Evolutionary conservation across 2,888 invertebrate genomes (phyloP).

Genomic region (Macrosiphum euphorbiae): DNA sequence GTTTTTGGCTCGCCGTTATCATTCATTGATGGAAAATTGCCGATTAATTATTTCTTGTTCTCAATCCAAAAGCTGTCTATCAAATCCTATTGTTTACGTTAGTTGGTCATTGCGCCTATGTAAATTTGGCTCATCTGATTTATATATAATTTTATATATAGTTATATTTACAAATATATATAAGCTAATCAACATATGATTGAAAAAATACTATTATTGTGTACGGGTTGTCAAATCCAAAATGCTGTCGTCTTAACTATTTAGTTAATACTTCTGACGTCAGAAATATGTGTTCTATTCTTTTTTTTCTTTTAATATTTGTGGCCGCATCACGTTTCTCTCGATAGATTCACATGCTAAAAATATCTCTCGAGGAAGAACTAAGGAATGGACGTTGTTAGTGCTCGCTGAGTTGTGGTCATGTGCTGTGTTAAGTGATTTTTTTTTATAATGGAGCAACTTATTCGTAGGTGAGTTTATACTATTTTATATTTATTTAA

Average conservation of each 20-base stretch:
- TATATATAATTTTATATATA: constrained; percentile 52
- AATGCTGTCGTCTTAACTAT: constrained; percentile 48
- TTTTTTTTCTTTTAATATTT: constrained; percentile 60
- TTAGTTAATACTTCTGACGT: constrained; percentile 57
- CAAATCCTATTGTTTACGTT: constrained; percentile 61
- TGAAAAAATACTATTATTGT: constrained; percentile 49
- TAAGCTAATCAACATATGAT: constrained; percentile 38
- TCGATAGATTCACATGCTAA: constrained; percentile 62
- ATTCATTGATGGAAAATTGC: constrained; percentile 62
- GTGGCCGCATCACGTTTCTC: constrained; percentile 64
- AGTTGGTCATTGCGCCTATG: constrained; percentile 60
- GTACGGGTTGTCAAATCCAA: constrained; percentile 42
- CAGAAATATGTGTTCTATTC: constrained; percentile 61
- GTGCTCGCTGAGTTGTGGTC: constrained; percentile 62
- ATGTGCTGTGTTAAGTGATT: constrained; percentile 64
- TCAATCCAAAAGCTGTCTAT: constrained; percentile 63
- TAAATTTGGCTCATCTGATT: constrained; percentile 49
- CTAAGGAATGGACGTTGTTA: constrained; percentile 53
- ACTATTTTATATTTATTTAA: not conserved
- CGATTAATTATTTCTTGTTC: constrained; percentile 64
- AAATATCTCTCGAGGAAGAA: constrained; percentile 59
- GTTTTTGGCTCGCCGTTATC: constrained; percentile 56
- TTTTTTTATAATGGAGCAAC: constrained; percentile 58
- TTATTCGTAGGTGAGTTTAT: constrained; percentile 56
- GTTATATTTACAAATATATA: constrained; percentile 38